These are phyloP conservation scores for Buceros bicornis DNA, from an alignment of 2,797 vertebrate genomes.

Conservation along the genomic window DNA sequence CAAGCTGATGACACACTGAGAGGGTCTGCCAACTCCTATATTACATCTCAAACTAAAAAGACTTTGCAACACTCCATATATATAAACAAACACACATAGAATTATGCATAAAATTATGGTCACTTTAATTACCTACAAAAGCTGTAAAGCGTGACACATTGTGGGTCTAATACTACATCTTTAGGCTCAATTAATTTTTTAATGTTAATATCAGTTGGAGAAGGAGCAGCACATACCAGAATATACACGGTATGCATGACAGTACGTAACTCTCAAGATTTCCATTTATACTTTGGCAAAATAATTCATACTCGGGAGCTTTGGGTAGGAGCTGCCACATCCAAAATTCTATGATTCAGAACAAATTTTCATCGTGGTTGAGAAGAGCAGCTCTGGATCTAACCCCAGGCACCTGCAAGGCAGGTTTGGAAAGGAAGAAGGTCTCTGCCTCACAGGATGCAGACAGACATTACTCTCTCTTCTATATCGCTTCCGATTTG, in stretches of 20 bases:
- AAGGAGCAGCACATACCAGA: background rate
- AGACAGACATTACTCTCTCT: background rate
- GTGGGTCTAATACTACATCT: background rate
- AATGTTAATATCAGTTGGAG: background rate
- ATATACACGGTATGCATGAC: background rate
- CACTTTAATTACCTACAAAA: background rate
- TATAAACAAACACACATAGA: background rate
- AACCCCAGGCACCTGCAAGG: background rate
- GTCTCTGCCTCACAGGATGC: background rate
- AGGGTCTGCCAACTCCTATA: background rate
- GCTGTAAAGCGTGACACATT: background rate
- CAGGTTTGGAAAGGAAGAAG: background rate
- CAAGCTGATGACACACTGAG: background rate
- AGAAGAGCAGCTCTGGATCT: background rate
- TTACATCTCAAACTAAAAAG: background rate
- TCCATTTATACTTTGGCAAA: background rate
- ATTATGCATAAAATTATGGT: background rate
- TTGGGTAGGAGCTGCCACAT: background rate
- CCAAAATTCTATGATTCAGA: background rate
- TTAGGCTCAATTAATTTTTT: slow-evolving; percentile 33
- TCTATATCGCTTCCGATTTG: background rate
- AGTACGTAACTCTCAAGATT: background rate
- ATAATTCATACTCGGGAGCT: background rate
- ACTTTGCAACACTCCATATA: background rate
- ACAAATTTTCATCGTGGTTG: background rate